A percentile compares a stretch with the other conserved stretches of the same genome.
These are phyloP conservation scores for Drosophila ogumai DNA, from an alignment of 1,140 invertebrate species.

Conservation along the genomic window DNA sequence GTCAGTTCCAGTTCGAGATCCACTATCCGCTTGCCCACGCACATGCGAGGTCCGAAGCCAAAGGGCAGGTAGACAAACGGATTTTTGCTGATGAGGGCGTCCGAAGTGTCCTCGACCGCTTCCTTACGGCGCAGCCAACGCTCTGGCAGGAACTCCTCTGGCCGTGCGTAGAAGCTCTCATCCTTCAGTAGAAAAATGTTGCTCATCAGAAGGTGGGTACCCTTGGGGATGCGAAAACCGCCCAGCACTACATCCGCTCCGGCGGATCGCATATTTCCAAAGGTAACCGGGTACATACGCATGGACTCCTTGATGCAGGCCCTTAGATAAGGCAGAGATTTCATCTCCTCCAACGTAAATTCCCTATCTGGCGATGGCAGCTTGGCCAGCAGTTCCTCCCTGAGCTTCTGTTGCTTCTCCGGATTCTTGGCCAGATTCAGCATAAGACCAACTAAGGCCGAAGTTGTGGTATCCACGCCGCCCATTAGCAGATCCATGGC, in stretches of 20 bases:
- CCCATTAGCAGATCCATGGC: slow-evolving; percentile 90
- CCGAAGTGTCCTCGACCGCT: not conserved
- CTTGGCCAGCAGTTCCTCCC: slow-evolving; percentile 85
- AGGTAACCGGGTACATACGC: slow-evolving; percentile 93
- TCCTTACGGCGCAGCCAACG: slow-evolving; percentile 85
- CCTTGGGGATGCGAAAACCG: slow-evolving; percentile 93
- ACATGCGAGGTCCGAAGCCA: slow-evolving; percentile 87
- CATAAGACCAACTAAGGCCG: slow-evolving; percentile 36
- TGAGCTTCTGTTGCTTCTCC: slow-evolving; percentile 85
- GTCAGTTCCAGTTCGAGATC: slow-evolving; percentile 89
- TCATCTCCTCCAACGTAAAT: slow-evolving; percentile 78
- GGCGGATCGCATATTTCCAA: slow-evolving; percentile 91
- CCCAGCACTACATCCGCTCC: slow-evolving; percentile 90
- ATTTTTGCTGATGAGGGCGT: slow-evolving; percentile 81
- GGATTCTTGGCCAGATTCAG: slow-evolving; percentile 85
- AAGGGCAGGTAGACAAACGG: slow-evolving; percentile 87
- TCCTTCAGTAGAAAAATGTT: slow-evolving; percentile 83
- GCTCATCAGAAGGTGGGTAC: slow-evolving; percentile 72
- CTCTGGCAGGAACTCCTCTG: slow-evolving; percentile 87
- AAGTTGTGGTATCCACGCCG: slow-evolving; percentile 88
- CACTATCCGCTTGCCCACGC: slow-evolving; percentile 88
- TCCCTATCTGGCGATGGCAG: slow-evolving; percentile 64
- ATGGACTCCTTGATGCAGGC: slow-evolving; percentile 87
- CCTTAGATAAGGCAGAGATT: slow-evolving; percentile 85
- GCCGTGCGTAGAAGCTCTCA: slow-evolving; percentile 85